Conservation (phyloP, 1,140 invertebrate species). For the Amyelois transitella region DNA sequence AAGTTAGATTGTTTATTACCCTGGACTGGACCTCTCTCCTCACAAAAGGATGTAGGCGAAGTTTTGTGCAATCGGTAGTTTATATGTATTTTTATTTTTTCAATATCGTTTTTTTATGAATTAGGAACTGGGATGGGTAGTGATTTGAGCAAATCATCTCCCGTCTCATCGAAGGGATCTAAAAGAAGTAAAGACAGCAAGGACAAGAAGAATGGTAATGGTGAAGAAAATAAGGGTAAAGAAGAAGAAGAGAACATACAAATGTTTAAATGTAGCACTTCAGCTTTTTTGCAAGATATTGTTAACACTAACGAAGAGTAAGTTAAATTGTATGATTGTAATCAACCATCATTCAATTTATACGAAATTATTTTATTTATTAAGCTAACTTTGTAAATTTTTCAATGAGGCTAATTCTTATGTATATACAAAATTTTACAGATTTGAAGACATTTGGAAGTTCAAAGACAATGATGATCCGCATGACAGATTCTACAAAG, state of each 20-base stretch:
- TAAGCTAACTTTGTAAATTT: constrained; percentile 6
- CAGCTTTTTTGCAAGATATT: constrained; percentile 76
- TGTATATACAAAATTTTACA: constrained; percentile 28
- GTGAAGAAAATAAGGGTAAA: constrained; percentile 71
- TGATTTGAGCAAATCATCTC: constrained; percentile 85
- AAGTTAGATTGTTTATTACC: too few species aligned
- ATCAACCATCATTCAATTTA: constrained; percentile 27
- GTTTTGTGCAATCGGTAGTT: too few species aligned
- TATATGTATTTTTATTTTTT: too few species aligned
- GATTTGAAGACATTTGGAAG: constrained; percentile 86
- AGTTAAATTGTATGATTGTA: constrained; percentile 10
- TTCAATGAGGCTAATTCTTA: too few species aligned
- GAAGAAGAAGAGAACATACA: constrained; percentile 77
- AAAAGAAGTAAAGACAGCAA: constrained; percentile 81
- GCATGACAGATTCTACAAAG: constrained; percentile 79
- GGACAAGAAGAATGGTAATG: constrained; percentile 58
- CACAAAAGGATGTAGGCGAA: too few species aligned
- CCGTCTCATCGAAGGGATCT: constrained; percentile 84
- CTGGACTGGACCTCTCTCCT: too few species aligned
- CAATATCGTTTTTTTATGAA: neutral
- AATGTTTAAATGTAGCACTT: constrained; percentile 74
- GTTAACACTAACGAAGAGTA: constrained; percentile 78
- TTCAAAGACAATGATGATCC: constrained; percentile 84
- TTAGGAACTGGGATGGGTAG: constrained; percentile 79
- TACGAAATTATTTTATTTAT: constrained; percentile 58